Conservation (phyloP, 2,113 vertebrate genomes). For the Mugil cephalus region DNA sequence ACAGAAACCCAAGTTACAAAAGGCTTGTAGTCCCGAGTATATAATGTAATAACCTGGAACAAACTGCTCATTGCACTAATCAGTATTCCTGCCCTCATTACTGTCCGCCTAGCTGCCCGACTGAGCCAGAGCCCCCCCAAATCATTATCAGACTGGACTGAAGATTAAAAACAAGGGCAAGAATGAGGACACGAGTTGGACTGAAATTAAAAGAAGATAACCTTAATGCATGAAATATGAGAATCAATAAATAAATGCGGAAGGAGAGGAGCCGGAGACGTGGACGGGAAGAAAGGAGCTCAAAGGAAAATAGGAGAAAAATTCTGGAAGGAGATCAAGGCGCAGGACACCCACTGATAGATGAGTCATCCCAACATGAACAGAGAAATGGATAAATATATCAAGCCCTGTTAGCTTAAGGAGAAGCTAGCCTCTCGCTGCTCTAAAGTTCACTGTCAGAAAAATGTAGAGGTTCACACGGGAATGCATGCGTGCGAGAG, state of each 20-base stretch:
- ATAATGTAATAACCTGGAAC: conserved; percentile 31
- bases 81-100: conserved; percentile 49
- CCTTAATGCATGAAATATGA: conserved; percentile 24
- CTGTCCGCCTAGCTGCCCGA: conserved; percentile 22
- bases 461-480: conserved; percentile 31
- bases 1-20: conserved; percentile 22
- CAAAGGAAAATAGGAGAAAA: conserved; percentile 24
- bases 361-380: conserved; percentile 72
- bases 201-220: not conserved
- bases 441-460: conserved; percentile 37
- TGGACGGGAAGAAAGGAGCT: conserved; percentile 23
- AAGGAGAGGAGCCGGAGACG: conserved; percentile 38
- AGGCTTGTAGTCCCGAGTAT: not conserved
- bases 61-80: conserved; percentile 22
- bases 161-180: conserved; percentile 15
- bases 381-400: conserved; percentile 69
- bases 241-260: conserved; percentile 40
- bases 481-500: conserved; percentile 7
- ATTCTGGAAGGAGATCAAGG: conserved; percentile 71
- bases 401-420: conserved; percentile 63
- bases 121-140: conserved; percentile 6
- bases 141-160: conserved; percentile 37
- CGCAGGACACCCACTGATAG: conserved; percentile 70
- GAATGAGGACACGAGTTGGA: conserved; percentile 4
- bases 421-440: conserved; percentile 21